Evolutionary conservation across 2,113 vertebrate genomes (phyloP).

Genomic region (Naja naja): DNA sequence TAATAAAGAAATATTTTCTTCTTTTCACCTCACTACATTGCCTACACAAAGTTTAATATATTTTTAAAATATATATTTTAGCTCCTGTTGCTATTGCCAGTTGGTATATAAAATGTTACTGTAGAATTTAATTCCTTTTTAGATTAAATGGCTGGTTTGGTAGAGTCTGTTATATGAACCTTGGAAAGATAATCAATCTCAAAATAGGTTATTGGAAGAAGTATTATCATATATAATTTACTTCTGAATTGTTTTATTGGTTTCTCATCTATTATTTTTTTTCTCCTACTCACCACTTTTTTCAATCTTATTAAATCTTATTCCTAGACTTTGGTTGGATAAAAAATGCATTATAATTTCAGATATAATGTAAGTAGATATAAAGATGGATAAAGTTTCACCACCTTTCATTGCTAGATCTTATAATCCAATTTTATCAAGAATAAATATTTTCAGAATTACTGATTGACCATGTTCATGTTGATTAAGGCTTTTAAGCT

Average conservation of each 20-base stretch:
- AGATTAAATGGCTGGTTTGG: background rate
- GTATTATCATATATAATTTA: background rate
- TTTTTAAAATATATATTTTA: constrained; percentile 1
- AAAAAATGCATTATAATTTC: background rate
- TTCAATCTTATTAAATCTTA: no score
- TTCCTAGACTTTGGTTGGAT: background rate
- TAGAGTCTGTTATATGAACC: background rate
- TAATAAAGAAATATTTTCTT: background rate
- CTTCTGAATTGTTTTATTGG: background rate
- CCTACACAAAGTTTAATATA: background rate
- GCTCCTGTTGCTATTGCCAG: background rate
- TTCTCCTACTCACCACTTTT: background rate
- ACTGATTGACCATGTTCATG: background rate
- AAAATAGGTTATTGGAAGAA: background rate
- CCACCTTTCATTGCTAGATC: background rate
- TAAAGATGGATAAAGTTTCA: background rate
- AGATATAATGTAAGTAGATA: accelerated
- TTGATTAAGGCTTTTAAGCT: background rate
- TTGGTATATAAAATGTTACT: background rate
- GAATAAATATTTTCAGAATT: background rate
- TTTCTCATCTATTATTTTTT: background rate
- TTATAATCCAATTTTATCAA: background rate
- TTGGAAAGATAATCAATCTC: background rate
- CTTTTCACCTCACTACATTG: background rate
- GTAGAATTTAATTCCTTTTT: constrained; percentile 1